Evolutionary conservation across 2,888 invertebrate species (phyloP), one percentile per base, ranked within the genome.

Genomic region (Thera obeliscata): DNA sequence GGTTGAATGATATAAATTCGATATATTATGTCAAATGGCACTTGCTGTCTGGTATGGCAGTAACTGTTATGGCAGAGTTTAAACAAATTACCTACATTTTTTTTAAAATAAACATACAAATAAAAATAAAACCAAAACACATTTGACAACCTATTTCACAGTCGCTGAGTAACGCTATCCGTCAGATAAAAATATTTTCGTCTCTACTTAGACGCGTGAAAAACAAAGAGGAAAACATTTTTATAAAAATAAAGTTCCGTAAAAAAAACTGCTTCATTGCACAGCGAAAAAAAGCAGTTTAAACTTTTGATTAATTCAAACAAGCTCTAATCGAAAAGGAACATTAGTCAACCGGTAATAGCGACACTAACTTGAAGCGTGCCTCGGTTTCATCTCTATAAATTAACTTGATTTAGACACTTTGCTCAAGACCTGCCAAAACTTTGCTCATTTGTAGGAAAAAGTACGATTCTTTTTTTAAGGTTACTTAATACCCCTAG

Each of bases 321-420:
- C 62, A 57, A 72, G 69, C 60, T 66, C 71, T 72, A 71, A 75
- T 74, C 74, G 66, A 52, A 55, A 80, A 79, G 78, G 78, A 78
- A 77, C 87, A 89, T 90, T 86, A 86, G 84, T 87, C 88, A 87
- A 81, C 79, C 77, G 79, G 0, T 86, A 85, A 88, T 83, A 80
- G 83, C 81, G 78, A 70, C 73, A 83, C 83, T 81, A 81, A 87
- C 81, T 87, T 83, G 78, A 84, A 87, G 84, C 85, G 82, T 82
- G 83, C 83, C 76, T 76, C 71, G 84, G 82, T 85, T 78, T 87
- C 88, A 86, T 90, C 88, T 90, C 87, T 85, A 89, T 91, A 90
- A 90, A 90, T 91, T 90, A 88, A 87, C 84, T 87, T 90, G 90
- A 91, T 91, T 91, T 91, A 91, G 91, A 84, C 80, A 80, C 80